phyloP scores from a whole-genome alignment of 1,140 invertebrate genomes.

The Drosophila bocqueti region DNA sequence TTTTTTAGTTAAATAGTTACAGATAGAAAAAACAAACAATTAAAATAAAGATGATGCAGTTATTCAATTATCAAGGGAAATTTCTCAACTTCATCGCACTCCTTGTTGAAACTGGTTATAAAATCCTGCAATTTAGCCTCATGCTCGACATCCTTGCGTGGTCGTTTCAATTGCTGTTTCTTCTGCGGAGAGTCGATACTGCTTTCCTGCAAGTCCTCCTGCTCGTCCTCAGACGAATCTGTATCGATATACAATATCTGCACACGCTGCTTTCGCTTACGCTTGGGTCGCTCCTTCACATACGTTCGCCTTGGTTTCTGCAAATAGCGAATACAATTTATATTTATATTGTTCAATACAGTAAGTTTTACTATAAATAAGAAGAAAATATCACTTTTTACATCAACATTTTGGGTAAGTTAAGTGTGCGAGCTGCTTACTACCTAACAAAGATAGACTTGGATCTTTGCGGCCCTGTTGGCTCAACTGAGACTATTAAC shows the following conservation, averaged over 20 bases:
- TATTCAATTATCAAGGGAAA: constrained; percentile 73
- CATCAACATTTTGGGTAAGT: no score
- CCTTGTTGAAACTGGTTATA: constrained; percentile 67
- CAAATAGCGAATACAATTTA: neutral
- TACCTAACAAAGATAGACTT: constrained; percentile 75
- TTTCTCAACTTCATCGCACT: constrained; percentile 73
- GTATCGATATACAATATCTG: constrained; percentile 65
- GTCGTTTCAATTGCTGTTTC: constrained; percentile 34
- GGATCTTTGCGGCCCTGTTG: constrained; percentile 82
- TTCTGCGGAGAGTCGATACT: constrained; percentile 53
- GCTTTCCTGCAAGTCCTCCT: constrained; percentile 43
- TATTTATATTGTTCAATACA: neutral
- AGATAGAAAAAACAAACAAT: constrained; percentile 4
- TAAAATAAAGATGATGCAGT: neutral
- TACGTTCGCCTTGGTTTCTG: constrained; percentile 73
- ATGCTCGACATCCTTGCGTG: constrained; percentile 51
- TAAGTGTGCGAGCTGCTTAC: constrained; percentile 69
- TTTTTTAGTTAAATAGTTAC: neutral
- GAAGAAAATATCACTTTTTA: neutral
- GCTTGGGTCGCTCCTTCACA: constrained; percentile 59
- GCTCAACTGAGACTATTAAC: constrained; percentile 64
- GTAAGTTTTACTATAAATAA: neutral
- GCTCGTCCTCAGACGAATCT: constrained; percentile 61
- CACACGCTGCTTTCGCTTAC: constrained; percentile 69
- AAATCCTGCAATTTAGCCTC: constrained; percentile 60